phyloP scores from a whole-genome alignment of 1,140 invertebrate genomes.

The Drosophila equinoxialis region DNA sequence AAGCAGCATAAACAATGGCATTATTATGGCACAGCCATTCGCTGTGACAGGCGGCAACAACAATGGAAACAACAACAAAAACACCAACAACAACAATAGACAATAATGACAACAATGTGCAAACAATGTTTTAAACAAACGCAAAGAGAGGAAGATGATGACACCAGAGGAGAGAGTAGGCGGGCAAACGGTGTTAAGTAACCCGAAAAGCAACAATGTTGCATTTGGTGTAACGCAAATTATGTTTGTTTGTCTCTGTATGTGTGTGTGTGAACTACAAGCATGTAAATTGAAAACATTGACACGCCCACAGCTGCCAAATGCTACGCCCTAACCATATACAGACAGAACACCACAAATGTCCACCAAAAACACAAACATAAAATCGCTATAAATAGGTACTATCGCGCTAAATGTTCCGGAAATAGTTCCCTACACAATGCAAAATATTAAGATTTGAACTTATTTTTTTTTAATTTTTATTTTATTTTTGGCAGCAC shows the following conservation, averaged over 20 bases:
- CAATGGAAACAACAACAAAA: constrained; percentile 24
- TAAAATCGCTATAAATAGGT: neutral
- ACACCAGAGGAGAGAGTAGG: constrained; percentile 16
- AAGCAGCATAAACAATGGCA: constrained; percentile 75
- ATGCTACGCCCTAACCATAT: neutral
- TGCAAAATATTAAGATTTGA: neutral
- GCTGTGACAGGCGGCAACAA: constrained; percentile 23
- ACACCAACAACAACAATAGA: constrained; percentile 32
- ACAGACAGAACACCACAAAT: constrained; percentile 13
- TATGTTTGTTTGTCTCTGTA: neutral
- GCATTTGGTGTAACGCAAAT: constrained; percentile 23
- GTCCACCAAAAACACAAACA: constrained; percentile 27
- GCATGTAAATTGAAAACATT: constrained; percentile 74
- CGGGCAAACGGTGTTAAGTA: constrained; percentile 4
- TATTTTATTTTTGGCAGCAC: neutral
- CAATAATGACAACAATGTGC: constrained; percentile 70
- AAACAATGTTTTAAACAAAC: constrained; percentile 71
- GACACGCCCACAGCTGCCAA: constrained; percentile 58
- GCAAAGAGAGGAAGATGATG: neutral
- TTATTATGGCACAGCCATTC: constrained; percentile 54
- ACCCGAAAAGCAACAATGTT: constrained; percentile 51
- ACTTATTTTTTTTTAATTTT: neutral
- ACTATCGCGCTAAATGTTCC: neutral
- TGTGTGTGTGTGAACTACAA: constrained; percentile 63
- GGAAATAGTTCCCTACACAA: neutral